These are phyloP conservation scores for Leptoteleia sp. DNA, from an alignment of 1,140 invertebrate species.

Conservation along the genomic window DNA sequence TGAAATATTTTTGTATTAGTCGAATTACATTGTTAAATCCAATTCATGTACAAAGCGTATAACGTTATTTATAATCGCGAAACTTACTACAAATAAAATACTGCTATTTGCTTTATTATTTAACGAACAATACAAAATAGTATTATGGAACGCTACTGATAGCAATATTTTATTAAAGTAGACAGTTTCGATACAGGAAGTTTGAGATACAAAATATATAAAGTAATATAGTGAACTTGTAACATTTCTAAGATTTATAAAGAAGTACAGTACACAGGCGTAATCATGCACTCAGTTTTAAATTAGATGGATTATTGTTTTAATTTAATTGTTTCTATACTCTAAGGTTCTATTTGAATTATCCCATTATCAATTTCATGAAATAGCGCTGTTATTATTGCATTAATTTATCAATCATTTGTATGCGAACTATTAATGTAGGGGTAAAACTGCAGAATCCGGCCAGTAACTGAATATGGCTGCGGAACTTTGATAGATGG, in stretches of 20 bases:
- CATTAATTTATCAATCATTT: constrained; percentile 13
- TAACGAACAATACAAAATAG: neutral
- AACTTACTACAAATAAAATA: constrained; percentile 22
- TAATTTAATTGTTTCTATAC: neutral
- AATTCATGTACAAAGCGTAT: constrained; percentile 46
- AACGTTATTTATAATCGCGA: constrained; percentile 12
- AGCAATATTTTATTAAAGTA: constrained; percentile 28
- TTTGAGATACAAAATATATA: constrained; percentile 29
- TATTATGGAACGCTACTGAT: constrained; percentile 7
- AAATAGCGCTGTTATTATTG: neutral
- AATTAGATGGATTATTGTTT: neutral
- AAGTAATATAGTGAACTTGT: constrained; percentile 17
- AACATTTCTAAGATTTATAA: constrained; percentile 18
- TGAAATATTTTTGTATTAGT: constrained; percentile 30
- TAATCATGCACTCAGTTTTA: constrained; percentile 6
- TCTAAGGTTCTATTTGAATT: constrained; percentile 1
- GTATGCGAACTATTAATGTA: no score
- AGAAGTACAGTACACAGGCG: neutral
- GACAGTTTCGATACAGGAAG: constrained; percentile 28
- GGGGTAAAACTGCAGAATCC: no score
- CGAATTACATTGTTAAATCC: constrained; percentile 7
- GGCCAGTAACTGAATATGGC: no score
- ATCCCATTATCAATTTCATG: neutral
- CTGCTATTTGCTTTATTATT: constrained; percentile 19
- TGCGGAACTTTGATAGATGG: no score